Percentiles rank a stretch among this genome's conserved stretches.
phyloP scores from a whole-genome alignment of 2,888 invertebrate genomes.

The Plagodis pulveraria region DNA sequence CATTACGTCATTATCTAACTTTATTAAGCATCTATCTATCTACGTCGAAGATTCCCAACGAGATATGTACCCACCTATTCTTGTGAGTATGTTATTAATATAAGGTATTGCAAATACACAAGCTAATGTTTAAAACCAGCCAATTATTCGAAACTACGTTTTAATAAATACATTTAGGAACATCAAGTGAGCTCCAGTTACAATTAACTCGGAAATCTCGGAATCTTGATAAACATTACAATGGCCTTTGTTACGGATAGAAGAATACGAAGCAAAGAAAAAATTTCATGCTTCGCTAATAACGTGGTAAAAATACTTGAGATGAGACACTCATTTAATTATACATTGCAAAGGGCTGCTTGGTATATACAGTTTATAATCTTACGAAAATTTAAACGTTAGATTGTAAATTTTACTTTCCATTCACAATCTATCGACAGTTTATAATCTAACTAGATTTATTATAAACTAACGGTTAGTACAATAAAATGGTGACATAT shows the following conservation, averaged over 20 bases:
- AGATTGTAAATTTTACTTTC: too few species aligned
- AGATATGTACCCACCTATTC: slow-evolving; percentile 16
- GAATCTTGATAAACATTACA: slow-evolving; percentile 55
- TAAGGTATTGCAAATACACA: slow-evolving; percentile 1
- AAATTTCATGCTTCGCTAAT: slow-evolving; percentile 24
- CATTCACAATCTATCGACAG: too few species aligned
- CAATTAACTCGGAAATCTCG: slow-evolving; percentile 37
- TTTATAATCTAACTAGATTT: too few species aligned
- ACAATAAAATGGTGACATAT: too few species aligned
- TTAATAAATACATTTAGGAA: not conserved
- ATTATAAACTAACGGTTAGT: too few species aligned
- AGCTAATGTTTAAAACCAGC: not conserved
- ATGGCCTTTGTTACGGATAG: slow-evolving; percentile 55
- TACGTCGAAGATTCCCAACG: too few species aligned
- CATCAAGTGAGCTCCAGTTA: slow-evolving; percentile 16
- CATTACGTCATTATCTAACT: too few species aligned
- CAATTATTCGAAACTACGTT: not conserved
- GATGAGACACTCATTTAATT: slow-evolving; percentile 16
- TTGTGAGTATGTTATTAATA: slow-evolving; percentile 14
- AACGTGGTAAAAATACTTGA: slow-evolving; percentile 18
- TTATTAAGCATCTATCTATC: too few species aligned
- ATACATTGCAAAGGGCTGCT: not conserved
- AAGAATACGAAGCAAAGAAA: slow-evolving; percentile 34
- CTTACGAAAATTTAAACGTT: too few species aligned
- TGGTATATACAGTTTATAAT: too few species aligned